Evolutionary conservation across 1,140 invertebrate genomes (phyloP).

Genomic region (Acyrthosiphon pisum): DNA sequence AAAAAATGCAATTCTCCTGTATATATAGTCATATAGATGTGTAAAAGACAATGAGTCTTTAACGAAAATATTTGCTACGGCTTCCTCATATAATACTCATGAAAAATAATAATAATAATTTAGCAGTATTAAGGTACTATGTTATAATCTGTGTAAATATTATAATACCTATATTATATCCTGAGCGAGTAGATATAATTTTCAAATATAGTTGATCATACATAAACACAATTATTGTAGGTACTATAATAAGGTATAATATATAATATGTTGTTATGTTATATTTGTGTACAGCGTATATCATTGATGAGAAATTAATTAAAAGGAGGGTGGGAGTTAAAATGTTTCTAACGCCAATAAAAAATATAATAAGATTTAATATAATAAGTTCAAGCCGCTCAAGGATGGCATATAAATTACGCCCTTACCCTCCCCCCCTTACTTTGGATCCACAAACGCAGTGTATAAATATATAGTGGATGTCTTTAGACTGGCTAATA

Average conservation of each 20-base stretch:
- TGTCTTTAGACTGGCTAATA: too few relatives aligned
- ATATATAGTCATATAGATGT: neutral
- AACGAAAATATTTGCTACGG: neutral
- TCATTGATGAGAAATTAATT: too few relatives aligned
- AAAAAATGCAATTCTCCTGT: neutral
- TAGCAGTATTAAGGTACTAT: neutral
- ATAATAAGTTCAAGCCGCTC: too few relatives aligned
- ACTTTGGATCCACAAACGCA: too few relatives aligned
- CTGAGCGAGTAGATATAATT: neutral
- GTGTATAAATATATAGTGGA: too few relatives aligned
- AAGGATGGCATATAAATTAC: too few relatives aligned
- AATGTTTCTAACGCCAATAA: too few relatives aligned
- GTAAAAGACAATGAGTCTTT: neutral
- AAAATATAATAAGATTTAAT: too few relatives aligned
- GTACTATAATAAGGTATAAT: neutral
- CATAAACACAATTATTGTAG: neutral
- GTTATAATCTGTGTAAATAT: neutral
- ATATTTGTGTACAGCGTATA: too few relatives aligned
- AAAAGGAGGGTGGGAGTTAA: too few relatives aligned
- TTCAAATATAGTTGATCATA: neutral
- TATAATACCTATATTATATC: neutral
- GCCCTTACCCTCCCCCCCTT: too few relatives aligned
- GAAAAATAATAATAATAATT: neutral
- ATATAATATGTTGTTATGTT: too few relatives aligned
- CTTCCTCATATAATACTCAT: neutral